Evolutionary conservation across 2,888 invertebrate species (phyloP).

Genomic region (Erebia palarica): DNA sequence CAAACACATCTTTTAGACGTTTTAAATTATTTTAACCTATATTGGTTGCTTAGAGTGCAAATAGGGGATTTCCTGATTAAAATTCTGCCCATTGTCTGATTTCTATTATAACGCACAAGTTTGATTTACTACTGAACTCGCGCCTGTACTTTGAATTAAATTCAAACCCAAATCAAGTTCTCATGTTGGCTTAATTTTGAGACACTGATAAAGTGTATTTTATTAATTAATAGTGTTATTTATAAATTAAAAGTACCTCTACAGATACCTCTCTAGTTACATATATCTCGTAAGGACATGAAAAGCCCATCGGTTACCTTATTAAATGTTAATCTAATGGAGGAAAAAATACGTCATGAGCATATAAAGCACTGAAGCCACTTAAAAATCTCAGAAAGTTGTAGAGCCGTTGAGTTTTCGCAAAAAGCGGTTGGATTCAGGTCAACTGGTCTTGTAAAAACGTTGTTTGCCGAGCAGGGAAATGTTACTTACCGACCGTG

Average conservation of each 20-base stretch:
- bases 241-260: no score
- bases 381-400: conserved; percentile 37
- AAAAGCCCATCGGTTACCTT: no score
- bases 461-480: conserved; percentile 40
- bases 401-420: conserved; percentile 57
- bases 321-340: no score
- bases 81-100: conserved; percentile 6
- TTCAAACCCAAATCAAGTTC: no score
- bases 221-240: no score
- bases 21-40: neutral
- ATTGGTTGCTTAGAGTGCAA: neutral
- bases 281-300: no score
- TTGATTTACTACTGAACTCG: neutral
- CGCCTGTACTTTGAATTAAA: neutral
- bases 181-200: no score
- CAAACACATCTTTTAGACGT: no score
- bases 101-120: neutral
- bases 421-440: conserved; percentile 52
- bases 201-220: no score
- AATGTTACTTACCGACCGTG: conserved; percentile 35
- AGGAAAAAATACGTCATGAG: neutral
- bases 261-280: no score
- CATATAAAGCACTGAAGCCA: conserved; percentile 26
- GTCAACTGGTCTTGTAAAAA: conserved; percentile 57
- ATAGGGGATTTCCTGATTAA: conserved; percentile 4